Evolutionary conservation across 2,888 invertebrate species (phyloP).

Genomic region (Endotricha flammealis): DNA sequence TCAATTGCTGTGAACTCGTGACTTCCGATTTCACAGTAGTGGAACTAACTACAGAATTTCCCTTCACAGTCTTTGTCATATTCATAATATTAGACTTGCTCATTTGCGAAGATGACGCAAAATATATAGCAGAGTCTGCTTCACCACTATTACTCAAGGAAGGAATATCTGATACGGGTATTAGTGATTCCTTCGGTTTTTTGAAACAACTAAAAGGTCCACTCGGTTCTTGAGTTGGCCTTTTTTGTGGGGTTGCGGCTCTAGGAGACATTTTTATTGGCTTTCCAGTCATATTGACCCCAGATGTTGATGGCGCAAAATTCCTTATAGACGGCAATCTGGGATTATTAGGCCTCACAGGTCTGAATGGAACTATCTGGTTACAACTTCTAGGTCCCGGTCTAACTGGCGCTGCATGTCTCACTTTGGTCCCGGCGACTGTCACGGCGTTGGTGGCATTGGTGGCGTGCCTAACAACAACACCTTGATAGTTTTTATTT

Average conservation of each 20-base stretch:
- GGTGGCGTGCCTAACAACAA: constrained; percentile 42
- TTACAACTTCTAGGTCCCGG: constrained; percentile 24
- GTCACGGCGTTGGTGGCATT: no score
- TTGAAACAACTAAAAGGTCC: constrained; percentile 64
- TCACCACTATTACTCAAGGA: constrained; percentile 25
- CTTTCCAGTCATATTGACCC: constrained; percentile 29
- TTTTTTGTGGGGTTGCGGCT: constrained; percentile 38
- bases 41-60: constrained; percentile 46
- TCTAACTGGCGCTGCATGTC: constrained; percentile 28
- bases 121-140: constrained; percentile 35
- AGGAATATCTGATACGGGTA: constrained; percentile 41
- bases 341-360: constrained; percentile 35
- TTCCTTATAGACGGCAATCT: constrained; percentile 36
- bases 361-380: constrained; percentile 23
- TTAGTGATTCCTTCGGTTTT: constrained; percentile 58
- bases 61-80: constrained; percentile 48
- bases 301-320: constrained; percentile 27
- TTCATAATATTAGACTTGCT: constrained; percentile 47
- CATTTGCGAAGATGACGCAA: constrained; percentile 42
- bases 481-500: constrained; percentile 41
- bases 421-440: constrained; percentile 34
- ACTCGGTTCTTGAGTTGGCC: constrained; percentile 35
- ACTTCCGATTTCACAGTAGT: constrained; percentile 55
- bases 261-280: constrained; percentile 52
- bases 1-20: constrained; percentile 49